Base-by-base conservation (phyloP, 2,797 vertebrate species). In the Pempheris klunzingeri region DNA sequence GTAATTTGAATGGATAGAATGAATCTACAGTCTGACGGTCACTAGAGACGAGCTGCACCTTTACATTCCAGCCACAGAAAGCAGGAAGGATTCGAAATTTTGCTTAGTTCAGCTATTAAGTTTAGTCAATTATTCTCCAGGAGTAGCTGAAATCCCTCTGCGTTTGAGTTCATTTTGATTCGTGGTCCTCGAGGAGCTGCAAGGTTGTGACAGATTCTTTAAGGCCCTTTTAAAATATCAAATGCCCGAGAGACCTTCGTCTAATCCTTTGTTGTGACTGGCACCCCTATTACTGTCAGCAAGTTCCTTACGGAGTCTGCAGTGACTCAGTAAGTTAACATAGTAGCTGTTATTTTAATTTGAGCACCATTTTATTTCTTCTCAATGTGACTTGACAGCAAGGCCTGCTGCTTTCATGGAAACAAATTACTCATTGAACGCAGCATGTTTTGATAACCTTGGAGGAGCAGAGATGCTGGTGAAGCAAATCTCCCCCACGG, bases 381-480 rank as follows among this genome's bases (percentile, higher is more conserved):
- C 64, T 74, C 32, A 52, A 66, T 54, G 66, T 39, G 54, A 71
- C 20, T 15, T 77, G 65, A 84, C 63, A 79, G 72, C 60, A 32
- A 57, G 17, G 46, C 54, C 54, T 44, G 66, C 58, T 83, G 66
- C 44, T 75, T 71, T 61, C 20, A 71, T 26, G 46, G 52, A 68
- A 80, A 66, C 70, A 86, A 76, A 80, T 76, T 26, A 73, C 41
- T 86, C 36, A 73, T 58, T 84, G 79, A 80, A 75, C 66, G 17
- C 69, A 62, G 63, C 36, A 28, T 72, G 73, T 78, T 72, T 77
- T 63, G 59, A 18, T 80, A 80, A 80, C 63, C 61, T 39, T 58
- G 24, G 44, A 43, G 50, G 49, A 65, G 28, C n/a, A 18, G 41
- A 65, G 59, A 34, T 47, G n/a, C 47, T 68, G 39, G 14, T 43